phyloP scores from a whole-genome alignment of 2,797 vertebrate genomes.

The Macropus fuliginosus region DNA sequence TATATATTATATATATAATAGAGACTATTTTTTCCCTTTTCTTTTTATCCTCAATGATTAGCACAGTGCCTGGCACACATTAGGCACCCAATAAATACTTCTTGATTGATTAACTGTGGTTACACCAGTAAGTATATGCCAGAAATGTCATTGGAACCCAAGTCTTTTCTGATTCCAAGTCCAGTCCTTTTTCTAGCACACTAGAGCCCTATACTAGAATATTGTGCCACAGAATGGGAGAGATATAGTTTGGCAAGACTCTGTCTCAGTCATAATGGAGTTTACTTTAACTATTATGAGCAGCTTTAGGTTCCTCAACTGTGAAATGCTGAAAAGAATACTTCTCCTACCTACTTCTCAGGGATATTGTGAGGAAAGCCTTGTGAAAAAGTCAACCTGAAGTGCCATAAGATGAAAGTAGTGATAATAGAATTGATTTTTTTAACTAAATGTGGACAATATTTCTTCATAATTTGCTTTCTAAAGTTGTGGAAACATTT shows the following conservation, averaged over 20 bases:
- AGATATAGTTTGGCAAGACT: background rate
- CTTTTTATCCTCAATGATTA: background rate
- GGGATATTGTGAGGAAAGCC: background rate
- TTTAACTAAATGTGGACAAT: background rate
- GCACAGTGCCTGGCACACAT: background rate
- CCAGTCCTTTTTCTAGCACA: background rate
- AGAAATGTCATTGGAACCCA: background rate
- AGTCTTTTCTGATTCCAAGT: background rate
- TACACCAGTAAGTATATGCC: background rate
- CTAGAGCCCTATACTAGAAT: background rate
- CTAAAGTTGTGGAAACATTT: background rate
- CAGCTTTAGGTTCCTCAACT: background rate
- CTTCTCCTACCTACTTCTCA: background rate
- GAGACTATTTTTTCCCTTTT: background rate
- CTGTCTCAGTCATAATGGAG: background rate
- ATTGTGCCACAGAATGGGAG: background rate
- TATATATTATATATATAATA: background rate
- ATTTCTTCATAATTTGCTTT: background rate
- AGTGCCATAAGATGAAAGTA: background rate
- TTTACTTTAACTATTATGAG: background rate
- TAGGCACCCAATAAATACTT: background rate
- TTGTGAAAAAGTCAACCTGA: background rate
- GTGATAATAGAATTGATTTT: background rate
- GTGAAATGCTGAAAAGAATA: background rate
- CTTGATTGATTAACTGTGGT: background rate